Evolutionary conservation across 2,113 vertebrate species (phyloP).

Genomic region (Phalacrocorax pelagicus): DNA sequence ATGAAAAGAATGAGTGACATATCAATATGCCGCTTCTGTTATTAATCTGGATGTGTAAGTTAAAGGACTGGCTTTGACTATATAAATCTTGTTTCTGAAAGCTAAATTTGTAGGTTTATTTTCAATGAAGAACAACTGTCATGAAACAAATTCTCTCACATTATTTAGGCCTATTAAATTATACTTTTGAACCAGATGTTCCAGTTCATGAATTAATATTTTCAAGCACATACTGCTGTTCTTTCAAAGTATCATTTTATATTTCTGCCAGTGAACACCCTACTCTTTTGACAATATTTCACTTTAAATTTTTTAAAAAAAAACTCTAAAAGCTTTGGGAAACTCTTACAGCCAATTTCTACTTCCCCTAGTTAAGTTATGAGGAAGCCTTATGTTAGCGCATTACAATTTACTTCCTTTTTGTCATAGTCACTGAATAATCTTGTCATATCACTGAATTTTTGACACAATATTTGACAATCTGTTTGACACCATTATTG

Average conservation of each 20-base stretch:
- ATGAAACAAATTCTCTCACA: neutral
- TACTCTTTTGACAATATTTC: neutral
- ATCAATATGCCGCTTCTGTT: neutral
- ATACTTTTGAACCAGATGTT: neutral
- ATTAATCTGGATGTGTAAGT: neutral
- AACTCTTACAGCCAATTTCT: neutral
- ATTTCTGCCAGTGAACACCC: neutral
- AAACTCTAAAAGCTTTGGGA: neutral
- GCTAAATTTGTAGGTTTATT: neutral
- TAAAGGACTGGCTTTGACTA: neutral
- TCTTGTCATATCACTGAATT: neutral
- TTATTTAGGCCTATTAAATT: neutral
- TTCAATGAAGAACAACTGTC: neutral
- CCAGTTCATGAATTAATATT: neutral
- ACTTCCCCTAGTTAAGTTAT: neutral
- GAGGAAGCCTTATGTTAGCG: neutral
- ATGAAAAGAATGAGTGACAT: neutral
- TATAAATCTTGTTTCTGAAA: neutral
- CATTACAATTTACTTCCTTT: neutral
- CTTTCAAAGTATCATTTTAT: neutral
- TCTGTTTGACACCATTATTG: neutral
- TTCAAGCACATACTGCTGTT: neutral
- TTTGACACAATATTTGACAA: neutral
- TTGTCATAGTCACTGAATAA: neutral
- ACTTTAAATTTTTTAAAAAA: neutral